A percentile compares a stretch with the other conserved stretches of the same genome.
These are phyloP conservation scores for Zaprionus lineosus DNA, from an alignment of 2,888 invertebrate species.

Conservation along the genomic window DNA sequence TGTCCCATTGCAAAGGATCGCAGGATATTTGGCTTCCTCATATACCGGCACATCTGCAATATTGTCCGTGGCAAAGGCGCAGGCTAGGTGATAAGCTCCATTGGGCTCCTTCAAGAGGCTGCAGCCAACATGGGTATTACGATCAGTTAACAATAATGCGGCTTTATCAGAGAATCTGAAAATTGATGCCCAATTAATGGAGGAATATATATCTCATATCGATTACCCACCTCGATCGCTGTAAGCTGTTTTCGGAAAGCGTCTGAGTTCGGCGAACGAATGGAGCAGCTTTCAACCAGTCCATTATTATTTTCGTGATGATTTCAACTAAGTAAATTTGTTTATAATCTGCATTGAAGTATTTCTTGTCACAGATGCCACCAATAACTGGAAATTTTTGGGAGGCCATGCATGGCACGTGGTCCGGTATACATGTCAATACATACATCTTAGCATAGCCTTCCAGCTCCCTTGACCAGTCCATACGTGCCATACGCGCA, in stretches of 20 bases:
- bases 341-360: too few species aligned
- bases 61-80: conserved; percentile 49
- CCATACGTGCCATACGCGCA: conserved; percentile 49
- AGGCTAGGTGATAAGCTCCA: conserved; percentile 30
- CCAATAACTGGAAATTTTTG: conserved; percentile 35
- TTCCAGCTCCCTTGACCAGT: conserved; percentile 52
- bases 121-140: conserved; percentile 52
- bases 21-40: conserved; percentile 14
- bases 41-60: conserved; percentile 30
- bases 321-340: too few species aligned
- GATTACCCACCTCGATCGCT: too few species aligned
- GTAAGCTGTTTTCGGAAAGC: too few species aligned
- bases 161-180: too few species aligned
- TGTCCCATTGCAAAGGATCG: conserved; percentile 8
- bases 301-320: too few species aligned
- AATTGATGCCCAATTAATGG: too few species aligned
- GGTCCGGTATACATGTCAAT: conserved; percentile 2
- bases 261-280: too few species aligned
- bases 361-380: conserved; percentile 30
- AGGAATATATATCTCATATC: too few species aligned
- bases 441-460: conserved; percentile 31
- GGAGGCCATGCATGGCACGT: conserved; percentile 40
- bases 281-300: too few species aligned
- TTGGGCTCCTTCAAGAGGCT: too few species aligned
- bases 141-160: conserved; percentile 44